These are phyloP conservation scores for Ceuthmochares aereus DNA, from an alignment of 2,113 vertebrate species.

Conservation along the genomic window DNA sequence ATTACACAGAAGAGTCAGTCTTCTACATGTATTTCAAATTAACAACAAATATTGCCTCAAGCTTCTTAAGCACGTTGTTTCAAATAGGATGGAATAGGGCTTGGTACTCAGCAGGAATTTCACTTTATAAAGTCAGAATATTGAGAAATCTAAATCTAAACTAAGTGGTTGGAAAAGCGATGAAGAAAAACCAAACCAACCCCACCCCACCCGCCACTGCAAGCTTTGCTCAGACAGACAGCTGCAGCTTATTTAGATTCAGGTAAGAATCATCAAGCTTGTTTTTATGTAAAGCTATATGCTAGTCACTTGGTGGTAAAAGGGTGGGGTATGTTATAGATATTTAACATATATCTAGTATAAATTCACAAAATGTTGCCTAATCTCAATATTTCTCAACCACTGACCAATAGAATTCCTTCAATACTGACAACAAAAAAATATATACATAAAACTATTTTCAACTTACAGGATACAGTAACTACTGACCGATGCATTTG, in stretches of 20 bases:
- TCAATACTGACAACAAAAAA: background rate
- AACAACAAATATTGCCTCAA: background rate
- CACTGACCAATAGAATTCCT: background rate
- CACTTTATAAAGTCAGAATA: background rate
- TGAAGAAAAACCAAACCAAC: too few species aligned
- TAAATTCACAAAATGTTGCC: background rate
- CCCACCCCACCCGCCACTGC: too few species aligned
- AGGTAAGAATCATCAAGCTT: background rate
- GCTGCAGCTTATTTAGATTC: background rate
- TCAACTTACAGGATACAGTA: background rate
- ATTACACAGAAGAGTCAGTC: background rate
- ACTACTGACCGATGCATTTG: background rate
- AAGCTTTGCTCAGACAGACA: background rate
- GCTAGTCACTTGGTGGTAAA: background rate
- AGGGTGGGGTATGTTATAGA: background rate
- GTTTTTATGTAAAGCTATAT: background rate
- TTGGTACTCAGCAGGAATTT: background rate
- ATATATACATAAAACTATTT: background rate
- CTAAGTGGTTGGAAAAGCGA: too few species aligned
- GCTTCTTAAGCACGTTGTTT: background rate
- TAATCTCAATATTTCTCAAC: constrained; percentile 29
- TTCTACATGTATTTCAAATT: accelerated
- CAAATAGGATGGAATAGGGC: background rate
- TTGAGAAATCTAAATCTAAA: background rate
- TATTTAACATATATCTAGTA: background rate